Evolutionary conservation across 64 coral and sea anemone species (phyloP).

Genomic region (Stichodactyla mertensii): DNA sequence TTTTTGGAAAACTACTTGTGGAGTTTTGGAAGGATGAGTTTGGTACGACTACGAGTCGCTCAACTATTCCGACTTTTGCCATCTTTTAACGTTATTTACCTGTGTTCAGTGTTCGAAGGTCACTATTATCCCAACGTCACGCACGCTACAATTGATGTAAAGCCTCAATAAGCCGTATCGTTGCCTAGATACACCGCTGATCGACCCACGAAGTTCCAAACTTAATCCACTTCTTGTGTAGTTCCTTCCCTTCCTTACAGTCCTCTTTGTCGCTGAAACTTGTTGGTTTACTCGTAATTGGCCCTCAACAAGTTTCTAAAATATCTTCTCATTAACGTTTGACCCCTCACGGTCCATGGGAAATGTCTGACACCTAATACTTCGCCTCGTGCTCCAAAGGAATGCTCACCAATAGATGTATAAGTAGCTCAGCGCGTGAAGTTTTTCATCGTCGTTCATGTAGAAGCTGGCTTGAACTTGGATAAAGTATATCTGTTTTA

Average conservation of each 20-base stretch:
- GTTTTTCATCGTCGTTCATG: no score
- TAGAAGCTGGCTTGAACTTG: no score
- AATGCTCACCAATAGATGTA: background rate
- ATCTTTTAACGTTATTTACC: background rate
- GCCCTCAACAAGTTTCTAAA: background rate
- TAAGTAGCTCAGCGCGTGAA: no score
- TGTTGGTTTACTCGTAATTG: background rate
- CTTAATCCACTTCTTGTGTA: background rate
- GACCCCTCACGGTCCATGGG: background rate
- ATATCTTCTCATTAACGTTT: background rate
- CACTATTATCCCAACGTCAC: no score
- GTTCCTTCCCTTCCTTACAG: no score
- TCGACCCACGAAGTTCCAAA: background rate
- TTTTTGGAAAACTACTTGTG: background rate
- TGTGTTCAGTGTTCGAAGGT: no score
- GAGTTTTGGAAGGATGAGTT: background rate
- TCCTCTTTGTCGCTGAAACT: background rate
- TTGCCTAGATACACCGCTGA: background rate
- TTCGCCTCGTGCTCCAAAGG: background rate
- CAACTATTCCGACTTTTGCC: slow-evolving; percentile 16
- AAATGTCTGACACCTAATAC: background rate
- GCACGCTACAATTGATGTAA: background rate
- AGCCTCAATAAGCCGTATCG: background rate
- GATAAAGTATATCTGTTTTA: no score
- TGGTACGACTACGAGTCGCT: background rate